Base-by-base conservation (phyloP, 1,140 invertebrate genomes). In the Ceratosolen fusciceps region DNA sequence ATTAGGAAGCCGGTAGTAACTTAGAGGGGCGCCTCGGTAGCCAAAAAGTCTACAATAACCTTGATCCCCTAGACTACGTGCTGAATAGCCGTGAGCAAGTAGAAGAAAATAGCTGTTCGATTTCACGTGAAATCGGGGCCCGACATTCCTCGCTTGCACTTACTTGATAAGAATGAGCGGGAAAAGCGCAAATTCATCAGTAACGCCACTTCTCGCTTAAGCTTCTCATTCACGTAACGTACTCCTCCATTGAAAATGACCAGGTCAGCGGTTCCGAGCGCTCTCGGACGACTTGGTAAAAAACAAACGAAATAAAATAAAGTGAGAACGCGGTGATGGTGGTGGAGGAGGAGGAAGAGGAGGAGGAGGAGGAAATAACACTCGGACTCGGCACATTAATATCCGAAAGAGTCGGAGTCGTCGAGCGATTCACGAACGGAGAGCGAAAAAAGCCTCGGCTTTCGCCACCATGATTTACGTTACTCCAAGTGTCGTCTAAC, bases 401-500 rank as follows among this genome's bases (percentile, higher is more conserved):
- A 37, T 65, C 3, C 14, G 29, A 29, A 29, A 58, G 1, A 1
- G 21, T 29, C 12, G 26, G 2, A 58, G 24, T 10, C 12, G n/a
- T 29, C n/a, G 56, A 29, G 58, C 58, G 19, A 19, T 62, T 39
- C 26, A n/a, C 26, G 16, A 39, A 21, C 1, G 4, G 4, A 1
- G 21, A 62, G n/a, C 34, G 37, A 24, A 52, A 39, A 60, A 74
- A 74, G 26, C 0, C 56, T 26, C 29, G 47, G 7, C 43, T 71
- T 52, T 29, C 47, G 43, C 52, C 19, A 37, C 24, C 39, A 31
- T n/a, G 37, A 26, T 16, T 62, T 31, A 21, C 21, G 26, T 65
- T 74, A 58, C 62, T 68, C 62, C 26, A 54, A 76, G 60, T 76
- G 47, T 76, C 60, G 43, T 52, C 43, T 67, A 39, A 67, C 60